Conservation (phyloP, 2,888 invertebrate genomes). For the Polietes domitor region DNA sequence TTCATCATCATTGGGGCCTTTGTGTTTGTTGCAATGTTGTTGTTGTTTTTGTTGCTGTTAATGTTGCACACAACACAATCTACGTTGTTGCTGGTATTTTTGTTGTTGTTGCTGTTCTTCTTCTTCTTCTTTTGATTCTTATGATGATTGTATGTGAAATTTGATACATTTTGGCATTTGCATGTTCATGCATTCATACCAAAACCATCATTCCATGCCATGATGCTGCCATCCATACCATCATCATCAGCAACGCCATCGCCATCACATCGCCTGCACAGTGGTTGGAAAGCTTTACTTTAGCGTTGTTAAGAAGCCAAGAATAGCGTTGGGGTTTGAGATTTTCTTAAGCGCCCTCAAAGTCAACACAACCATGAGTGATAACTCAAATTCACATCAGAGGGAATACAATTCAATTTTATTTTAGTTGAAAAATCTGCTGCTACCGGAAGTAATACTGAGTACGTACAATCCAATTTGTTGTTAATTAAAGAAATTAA, state of each 20-base stretch:
- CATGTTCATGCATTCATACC: slow-evolving; percentile 68
- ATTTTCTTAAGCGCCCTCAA: no score
- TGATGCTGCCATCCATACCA: slow-evolving; percentile 51
- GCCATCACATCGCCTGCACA: slow-evolving; percentile 50
- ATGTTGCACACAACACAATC: slow-evolving; percentile 69
- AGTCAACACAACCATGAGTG: no score
- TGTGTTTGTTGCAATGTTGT: slow-evolving; percentile 54
- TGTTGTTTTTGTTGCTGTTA: slow-evolving; percentile 62
- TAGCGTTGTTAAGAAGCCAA: no score
- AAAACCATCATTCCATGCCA: slow-evolving; percentile 54
- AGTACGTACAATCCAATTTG: no score
- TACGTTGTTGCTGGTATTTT: slow-evolving; percentile 33
- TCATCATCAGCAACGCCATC: slow-evolving; percentile 38
- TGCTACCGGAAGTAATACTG: no score
- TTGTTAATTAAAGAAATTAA: no score
- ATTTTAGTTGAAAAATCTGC: no score
- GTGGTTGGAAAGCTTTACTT: no score
- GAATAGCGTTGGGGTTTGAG: no score
- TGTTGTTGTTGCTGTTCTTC: slow-evolving; percentile 31
- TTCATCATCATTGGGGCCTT: slow-evolving; percentile 51
- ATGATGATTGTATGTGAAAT: slow-evolving; percentile 79
- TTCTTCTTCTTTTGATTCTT: slow-evolving; percentile 62
- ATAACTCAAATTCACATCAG: no score
- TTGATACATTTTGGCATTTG: slow-evolving; percentile 78
- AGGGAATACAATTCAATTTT: no score